Evolutionary conservation across 2,797 vertebrate genomes (phyloP), one percentile per base, ranked within the genome.

Genomic region (Babyrousa celebensis): DNA sequence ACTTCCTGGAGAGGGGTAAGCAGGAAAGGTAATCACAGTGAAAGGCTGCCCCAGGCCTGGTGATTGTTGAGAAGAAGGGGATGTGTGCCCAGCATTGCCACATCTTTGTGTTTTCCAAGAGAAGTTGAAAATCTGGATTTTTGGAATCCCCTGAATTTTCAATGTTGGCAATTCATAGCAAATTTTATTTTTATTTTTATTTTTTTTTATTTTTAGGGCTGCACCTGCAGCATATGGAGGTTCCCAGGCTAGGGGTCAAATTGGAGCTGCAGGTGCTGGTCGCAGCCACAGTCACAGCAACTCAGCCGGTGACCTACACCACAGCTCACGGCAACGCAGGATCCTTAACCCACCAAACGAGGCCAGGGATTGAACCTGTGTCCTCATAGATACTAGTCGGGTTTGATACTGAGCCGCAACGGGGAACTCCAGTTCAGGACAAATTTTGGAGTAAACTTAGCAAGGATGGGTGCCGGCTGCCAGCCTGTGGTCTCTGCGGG

Each of bases 101-200:
- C 4, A 27, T 40, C 43, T 95, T 85, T 48, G 43, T 29, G 78
- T 91, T 93, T 95, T 65, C 52, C n/a, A 75, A 83, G 52, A 56
- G 20, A 82, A 89, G 29, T 40, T 79, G 60, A 70, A 65, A 74
- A 72, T 63, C 70, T 74, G 62, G 32, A 56, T 75, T 75, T 94
- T 91, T 70, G 17, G 72, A 52, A 92, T 75, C 16, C 54, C 10
- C n/a, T 60, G 23, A 62, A n/a, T 85, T 92, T 65, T 77, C 11
- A 77, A 27, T 74, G 10, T 88, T 62, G 29, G 67, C 25, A 71
- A 18, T 84, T 56, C 43, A 72, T 67, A 60, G 78, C 36, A 32
- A n/a, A 32, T 16, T 56, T 56, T 75, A 7, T 48, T 48, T 48
- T 48, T 48, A 7, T 48, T 48, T 36, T 36, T 36, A 36, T 36